A percentile compares a stretch with the other conserved stretches of the same genome.
phyloP scores from a whole-genome alignment of 2,113 vertebrate species.

The Noctilio leporinus region DNA sequence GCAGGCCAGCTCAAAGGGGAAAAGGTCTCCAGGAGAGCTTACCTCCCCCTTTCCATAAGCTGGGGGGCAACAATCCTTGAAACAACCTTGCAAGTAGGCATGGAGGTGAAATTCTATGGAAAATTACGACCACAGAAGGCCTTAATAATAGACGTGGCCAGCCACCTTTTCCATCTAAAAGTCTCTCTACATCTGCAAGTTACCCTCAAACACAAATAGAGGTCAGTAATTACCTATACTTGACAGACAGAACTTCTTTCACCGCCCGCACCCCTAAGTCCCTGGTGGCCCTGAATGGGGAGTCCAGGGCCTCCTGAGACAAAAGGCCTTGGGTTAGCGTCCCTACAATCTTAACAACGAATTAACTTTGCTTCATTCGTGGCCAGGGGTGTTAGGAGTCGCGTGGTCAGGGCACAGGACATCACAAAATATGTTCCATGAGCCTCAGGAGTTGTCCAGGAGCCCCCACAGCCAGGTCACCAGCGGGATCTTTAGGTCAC shows the following conservation, averaged over 20 bases:
- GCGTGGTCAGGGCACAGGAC: not conserved
- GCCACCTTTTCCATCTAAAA: not conserved
- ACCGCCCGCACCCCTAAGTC: not conserved
- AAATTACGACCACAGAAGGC: not conserved
- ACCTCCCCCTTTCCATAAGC: not conserved
- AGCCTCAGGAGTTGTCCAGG: constrained; percentile 4
- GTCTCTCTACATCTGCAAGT: not conserved
- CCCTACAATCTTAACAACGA: not conserved
- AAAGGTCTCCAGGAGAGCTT: not conserved
- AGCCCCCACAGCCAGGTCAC: not conserved
- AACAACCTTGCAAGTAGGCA: constrained; percentile 3
- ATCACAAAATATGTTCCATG: not conserved
- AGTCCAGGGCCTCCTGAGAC: fast-evolving
- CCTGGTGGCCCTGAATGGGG: not conserved
- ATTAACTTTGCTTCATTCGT: not conserved
- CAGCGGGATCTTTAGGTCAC: not conserved
- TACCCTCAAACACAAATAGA: not conserved
- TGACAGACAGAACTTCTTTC: not conserved
- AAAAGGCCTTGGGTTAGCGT: not conserved
- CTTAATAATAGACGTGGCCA: not conserved
- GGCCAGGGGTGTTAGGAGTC: not conserved
- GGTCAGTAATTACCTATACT: not conserved
- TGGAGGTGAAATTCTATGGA: not conserved
- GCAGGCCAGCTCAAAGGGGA: not conserved
- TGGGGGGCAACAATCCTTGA: not conserved